Conservation (phyloP, 2,113 vertebrate genomes). For the Salminus brasiliensis region DNA sequence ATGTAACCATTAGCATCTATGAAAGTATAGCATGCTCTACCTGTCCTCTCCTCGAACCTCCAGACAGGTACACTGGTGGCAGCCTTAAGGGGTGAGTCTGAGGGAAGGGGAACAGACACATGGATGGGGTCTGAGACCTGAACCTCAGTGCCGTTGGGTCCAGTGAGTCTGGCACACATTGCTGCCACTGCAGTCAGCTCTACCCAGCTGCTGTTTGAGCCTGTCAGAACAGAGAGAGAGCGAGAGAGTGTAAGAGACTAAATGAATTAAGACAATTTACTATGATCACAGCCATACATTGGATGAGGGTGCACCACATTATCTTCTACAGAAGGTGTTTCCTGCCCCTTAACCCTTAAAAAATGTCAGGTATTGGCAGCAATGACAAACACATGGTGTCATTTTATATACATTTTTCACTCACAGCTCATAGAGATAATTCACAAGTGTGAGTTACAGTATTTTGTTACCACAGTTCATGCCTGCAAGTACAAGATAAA, state of each 20-base stretch:
- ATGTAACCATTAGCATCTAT: too few relatives aligned
- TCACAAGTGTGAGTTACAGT: too few relatives aligned
- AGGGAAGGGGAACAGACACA: constrained; percentile 76
- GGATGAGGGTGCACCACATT: too few relatives aligned
- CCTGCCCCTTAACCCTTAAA: too few relatives aligned
- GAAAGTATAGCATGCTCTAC: constrained; percentile 58
- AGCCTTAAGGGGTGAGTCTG: constrained; percentile 65
- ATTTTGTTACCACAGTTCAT: too few relatives aligned
- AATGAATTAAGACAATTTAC: neutral
- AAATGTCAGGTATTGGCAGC: too few relatives aligned
- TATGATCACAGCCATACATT: neutral
- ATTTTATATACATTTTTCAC: too few relatives aligned
- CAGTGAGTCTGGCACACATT: constrained; percentile 76
- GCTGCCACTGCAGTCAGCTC: constrained; percentile 78
- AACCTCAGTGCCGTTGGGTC: constrained; percentile 76
- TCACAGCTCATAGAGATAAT: too few relatives aligned
- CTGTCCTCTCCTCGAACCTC: constrained; percentile 79
- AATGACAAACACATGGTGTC: too few relatives aligned
- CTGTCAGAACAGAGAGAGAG: constrained; percentile 15
- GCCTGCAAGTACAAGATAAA: too few relatives aligned
- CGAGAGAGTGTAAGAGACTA: neutral
- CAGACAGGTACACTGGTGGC: constrained; percentile 78
- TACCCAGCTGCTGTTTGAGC: constrained; percentile 76
- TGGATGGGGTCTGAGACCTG: constrained; percentile 76
- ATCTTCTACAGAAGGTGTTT: too few relatives aligned